These are phyloP conservation scores for Toxotes lorentzi DNA, from an alignment of 2,797 vertebrate genomes.

Conservation along the genomic window DNA sequence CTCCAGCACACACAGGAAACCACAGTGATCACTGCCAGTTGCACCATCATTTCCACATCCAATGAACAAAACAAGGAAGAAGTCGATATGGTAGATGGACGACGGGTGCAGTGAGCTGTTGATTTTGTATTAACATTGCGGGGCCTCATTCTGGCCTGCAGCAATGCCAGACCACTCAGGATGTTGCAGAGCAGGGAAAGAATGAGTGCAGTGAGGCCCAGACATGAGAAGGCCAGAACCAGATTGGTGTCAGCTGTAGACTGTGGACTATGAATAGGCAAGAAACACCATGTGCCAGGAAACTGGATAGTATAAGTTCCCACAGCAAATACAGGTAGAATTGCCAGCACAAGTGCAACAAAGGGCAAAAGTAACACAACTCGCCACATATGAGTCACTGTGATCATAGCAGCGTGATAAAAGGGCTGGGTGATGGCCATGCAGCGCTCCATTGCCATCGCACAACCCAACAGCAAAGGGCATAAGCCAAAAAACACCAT, in stretches of 20 bases:
- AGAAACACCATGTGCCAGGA: constrained; percentile 85
- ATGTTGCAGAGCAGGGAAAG: constrained; percentile 83
- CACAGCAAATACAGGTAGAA: constrained; percentile 72
- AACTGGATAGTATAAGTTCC: constrained; percentile 76
- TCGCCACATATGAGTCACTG: constrained; percentile 63
- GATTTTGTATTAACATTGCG: constrained; percentile 20
- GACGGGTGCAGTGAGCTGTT: constrained; percentile 21
- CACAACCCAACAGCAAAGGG: constrained; percentile 79
- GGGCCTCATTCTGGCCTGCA: constrained; percentile 70
- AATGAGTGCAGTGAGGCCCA: constrained; percentile 76
- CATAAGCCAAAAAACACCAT: constrained; percentile 86
- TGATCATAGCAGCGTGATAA: constrained; percentile 71
- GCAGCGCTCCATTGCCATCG: constrained; percentile 84
- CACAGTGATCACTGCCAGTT: constrained; percentile 79
- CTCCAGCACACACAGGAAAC: constrained; percentile 84
- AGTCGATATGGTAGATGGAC: constrained; percentile 35
- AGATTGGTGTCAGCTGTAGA: constrained; percentile 67
- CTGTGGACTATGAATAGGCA: constrained; percentile 59
- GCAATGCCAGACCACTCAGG: constrained; percentile 74
- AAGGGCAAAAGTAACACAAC: constrained; percentile 65
- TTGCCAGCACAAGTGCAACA: constrained; percentile 71
- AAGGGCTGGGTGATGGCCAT: constrained; percentile 83
- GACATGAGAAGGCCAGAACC: constrained; percentile 75
- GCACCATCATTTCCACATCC: constrained; percentile 84
- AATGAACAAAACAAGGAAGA: constrained; percentile 67